Conservation (phyloP, 2,797 vertebrate genomes). For the Thalassophryne amazonica region DNA sequence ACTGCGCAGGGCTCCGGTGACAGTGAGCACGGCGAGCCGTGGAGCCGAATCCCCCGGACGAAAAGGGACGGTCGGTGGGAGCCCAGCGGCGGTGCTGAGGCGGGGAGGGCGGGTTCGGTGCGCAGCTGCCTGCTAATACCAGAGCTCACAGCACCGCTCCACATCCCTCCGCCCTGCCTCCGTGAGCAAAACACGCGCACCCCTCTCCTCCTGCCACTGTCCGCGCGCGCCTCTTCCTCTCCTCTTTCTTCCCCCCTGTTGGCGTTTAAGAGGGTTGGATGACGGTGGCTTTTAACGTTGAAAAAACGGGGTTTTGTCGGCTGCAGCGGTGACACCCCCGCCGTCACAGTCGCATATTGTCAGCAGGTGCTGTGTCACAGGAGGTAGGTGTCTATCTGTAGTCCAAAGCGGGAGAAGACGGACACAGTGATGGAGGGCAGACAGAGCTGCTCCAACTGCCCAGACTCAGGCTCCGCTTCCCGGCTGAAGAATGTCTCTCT, state of each 20-base stretch:
- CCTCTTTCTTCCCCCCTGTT: conserved; percentile 1
- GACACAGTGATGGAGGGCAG: conserved; percentile 31
- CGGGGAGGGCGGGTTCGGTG: conserved; percentile 54
- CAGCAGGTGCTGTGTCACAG: conserved; percentile 33
- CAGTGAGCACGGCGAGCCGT: conserved; percentile 40
- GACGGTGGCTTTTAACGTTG: conserved; percentile 10
- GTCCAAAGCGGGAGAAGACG: conserved; percentile 42
- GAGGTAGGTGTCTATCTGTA: conserved; percentile 36
- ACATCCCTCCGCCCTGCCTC: conserved; percentile 73
- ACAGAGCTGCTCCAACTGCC: conserved; percentile 45
- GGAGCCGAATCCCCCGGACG: conserved; percentile 54
- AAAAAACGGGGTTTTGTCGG: conserved; percentile 22
- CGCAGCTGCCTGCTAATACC: conserved; percentile 80
- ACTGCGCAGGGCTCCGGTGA: conserved; percentile 33
- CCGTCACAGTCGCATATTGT: not conserved
- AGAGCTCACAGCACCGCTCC: conserved; percentile 71
- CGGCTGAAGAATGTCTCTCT: conserved; percentile 39
- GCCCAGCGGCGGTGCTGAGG: conserved; percentile 36
- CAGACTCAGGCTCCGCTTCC: conserved; percentile 50
- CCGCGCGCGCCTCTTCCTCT: conserved; percentile 1
- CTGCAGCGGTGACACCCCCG: not conserved
- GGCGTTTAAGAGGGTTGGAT: not conserved
- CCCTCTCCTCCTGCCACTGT: conserved; percentile 57
- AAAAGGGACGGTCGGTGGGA: conserved; percentile 51
- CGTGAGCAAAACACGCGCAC: conserved; percentile 28